Conservation (phyloP, 2,888 invertebrate genomes). For the Dioctria linearis region DNA sequence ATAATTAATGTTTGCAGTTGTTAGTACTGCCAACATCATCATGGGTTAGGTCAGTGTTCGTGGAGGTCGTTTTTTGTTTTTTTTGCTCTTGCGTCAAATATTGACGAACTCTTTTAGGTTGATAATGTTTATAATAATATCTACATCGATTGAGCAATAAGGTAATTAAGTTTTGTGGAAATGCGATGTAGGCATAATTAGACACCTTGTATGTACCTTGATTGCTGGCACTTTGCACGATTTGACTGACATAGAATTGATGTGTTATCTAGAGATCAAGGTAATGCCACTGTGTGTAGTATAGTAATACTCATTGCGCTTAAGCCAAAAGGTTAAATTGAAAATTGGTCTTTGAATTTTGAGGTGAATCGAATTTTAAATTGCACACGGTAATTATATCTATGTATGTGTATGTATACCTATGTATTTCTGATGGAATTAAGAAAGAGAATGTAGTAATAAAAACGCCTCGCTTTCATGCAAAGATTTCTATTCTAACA, state of each 20-base stretch:
- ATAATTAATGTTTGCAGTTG: slow-evolving; percentile 17
- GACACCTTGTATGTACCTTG: not conserved
- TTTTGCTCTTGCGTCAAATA: not conserved
- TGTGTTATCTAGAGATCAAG: slow-evolving; percentile 19
- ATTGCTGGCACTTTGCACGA: slow-evolving; percentile 25
- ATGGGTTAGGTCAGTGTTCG: slow-evolving; percentile 35
- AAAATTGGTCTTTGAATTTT: too few relatives aligned
- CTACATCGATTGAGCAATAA: slow-evolving; percentile 26
- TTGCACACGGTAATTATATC: too few relatives aligned
- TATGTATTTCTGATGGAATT: not conserved
- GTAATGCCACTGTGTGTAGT: not conserved
- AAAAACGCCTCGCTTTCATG: too few relatives aligned
- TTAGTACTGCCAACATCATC: slow-evolving; percentile 15
- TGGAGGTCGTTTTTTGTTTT: not conserved
- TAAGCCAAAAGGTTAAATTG: too few relatives aligned
- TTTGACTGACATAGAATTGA: slow-evolving; percentile 19
- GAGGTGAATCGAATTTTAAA: too few relatives aligned
- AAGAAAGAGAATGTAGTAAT: not conserved
- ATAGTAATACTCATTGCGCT: not conserved
- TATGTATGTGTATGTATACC: too few relatives aligned
- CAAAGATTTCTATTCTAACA: too few relatives aligned
- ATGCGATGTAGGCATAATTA: slow-evolving; percentile 39
- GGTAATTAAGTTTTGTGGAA: slow-evolving; percentile 15
- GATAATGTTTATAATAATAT: slow-evolving; percentile 24
- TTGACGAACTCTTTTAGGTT: not conserved